Evolutionary conservation across 1,140 invertebrate species (phyloP).

Genomic region (Cyrtorhinus lividipennis): DNA sequence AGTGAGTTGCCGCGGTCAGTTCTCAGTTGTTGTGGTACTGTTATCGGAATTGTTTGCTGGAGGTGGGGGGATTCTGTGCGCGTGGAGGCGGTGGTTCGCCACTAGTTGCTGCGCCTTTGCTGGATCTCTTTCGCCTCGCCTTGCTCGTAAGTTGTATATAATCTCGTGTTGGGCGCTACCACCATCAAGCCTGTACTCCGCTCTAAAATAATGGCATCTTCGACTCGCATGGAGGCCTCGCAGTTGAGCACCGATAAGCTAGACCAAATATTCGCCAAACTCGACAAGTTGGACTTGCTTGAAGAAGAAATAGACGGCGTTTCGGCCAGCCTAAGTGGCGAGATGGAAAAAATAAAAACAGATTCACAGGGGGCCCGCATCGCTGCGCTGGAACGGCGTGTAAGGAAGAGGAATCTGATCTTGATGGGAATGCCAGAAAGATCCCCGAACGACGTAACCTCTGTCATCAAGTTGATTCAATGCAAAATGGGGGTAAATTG

Average conservation of each 20-base stretch:
- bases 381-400: not conserved
- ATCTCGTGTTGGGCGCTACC: too few relatives aligned
- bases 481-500: not conserved
- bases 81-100: too few relatives aligned
- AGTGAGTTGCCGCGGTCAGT: too few relatives aligned
- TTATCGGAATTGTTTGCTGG: too few relatives aligned
- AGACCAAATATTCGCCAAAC: not conserved
- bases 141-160: too few relatives aligned
- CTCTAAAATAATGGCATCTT: not conserved
- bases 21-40: too few relatives aligned
- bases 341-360: not conserved
- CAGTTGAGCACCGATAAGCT: not conserved
- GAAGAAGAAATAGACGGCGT: not conserved
- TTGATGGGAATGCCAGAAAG: not conserved
- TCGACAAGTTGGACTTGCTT: not conserved
- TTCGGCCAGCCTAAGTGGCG: not conserved
- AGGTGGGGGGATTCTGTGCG: too few relatives aligned
- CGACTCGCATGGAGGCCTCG: not conserved
- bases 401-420: not conserved
- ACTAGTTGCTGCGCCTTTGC: too few relatives aligned
- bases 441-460: not conserved
- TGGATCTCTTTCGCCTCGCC: not conserved
- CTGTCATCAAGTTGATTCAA: not conserved
- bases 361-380: not conserved
- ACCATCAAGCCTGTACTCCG: too few relatives aligned